phyloP scores from a whole-genome alignment of 2,113 vertebrate genomes.

The Paramisgurnus dabryanus region DNA sequence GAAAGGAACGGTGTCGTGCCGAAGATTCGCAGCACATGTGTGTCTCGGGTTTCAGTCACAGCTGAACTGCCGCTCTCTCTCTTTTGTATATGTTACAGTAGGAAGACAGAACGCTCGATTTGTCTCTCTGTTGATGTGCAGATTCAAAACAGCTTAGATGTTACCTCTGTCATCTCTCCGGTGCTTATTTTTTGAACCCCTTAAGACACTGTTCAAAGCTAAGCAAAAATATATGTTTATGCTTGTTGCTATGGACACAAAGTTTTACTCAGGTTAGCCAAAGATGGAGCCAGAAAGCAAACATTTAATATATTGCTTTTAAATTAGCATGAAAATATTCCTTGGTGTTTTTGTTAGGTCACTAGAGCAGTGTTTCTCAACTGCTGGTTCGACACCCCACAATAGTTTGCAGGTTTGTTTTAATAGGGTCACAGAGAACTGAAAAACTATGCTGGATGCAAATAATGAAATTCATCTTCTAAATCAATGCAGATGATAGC shows the following conservation, averaged over 20 bases:
- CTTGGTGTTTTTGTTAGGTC: not conserved
- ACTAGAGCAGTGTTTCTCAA: not conserved
- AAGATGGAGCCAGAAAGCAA: not conserved
- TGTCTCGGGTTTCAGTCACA: slow-evolving; percentile 46
- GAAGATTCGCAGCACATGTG: slow-evolving; percentile 24
- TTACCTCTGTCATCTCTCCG: slow-evolving; percentile 31
- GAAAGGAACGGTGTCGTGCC: not conserved
- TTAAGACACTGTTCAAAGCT: slow-evolving; percentile 28
- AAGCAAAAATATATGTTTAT: not conserved
- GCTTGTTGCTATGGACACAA: slow-evolving; percentile 35
- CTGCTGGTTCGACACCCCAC: too few species aligned
- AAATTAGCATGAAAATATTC: not conserved
- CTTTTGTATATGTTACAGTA: slow-evolving; percentile 41
- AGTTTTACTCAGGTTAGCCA: not conserved
- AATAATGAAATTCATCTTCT: too few species aligned
- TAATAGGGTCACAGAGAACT: not conserved
- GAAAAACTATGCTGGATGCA: not conserved
- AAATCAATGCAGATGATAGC: not conserved
- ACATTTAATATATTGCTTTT: not conserved
- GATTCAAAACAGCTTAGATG: slow-evolving; percentile 34
- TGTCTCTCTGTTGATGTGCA: slow-evolving; percentile 50
- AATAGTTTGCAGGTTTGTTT: not conserved
- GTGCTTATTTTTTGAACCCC: slow-evolving; percentile 22
- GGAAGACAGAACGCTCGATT: slow-evolving; percentile 34
- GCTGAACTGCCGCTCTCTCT: slow-evolving; percentile 38